Evolutionary conservation across 2,888 invertebrate genomes (phyloP).

Genomic region (Clepsis dumicolana): DNA sequence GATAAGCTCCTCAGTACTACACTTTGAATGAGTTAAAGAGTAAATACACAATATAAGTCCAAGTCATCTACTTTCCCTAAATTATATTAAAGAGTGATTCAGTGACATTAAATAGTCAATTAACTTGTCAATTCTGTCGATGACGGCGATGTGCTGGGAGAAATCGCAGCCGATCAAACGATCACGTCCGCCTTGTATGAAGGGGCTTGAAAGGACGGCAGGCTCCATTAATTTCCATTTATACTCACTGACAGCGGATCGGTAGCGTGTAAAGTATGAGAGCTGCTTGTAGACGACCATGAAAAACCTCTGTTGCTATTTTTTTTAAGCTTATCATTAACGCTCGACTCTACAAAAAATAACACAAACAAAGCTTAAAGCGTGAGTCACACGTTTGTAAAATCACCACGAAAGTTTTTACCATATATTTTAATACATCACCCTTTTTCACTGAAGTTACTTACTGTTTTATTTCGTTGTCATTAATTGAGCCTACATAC

Average conservation of each 20-base stretch:
- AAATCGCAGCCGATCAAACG: conserved; percentile 39
- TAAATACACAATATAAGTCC: background rate
- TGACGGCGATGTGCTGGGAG: conserved; percentile 38
- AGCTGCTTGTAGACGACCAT: conserved; percentile 22
- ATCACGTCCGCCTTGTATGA: conserved; percentile 38
- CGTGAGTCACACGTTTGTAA: background rate
- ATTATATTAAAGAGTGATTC: background rate
- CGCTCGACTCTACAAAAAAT: background rate
- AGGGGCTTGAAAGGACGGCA: conserved; percentile 46
- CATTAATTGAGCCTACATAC: too few relatives aligned
- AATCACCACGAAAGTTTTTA: background rate
- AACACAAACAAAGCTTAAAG: background rate
- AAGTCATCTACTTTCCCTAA: background rate
- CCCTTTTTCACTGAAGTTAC: too few relatives aligned
- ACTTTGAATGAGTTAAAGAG: background rate
- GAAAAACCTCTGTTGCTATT: conserved; percentile 10
- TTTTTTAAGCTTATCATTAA: conserved; percentile 7
- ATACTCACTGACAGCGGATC: conserved; percentile 67
- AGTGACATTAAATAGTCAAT: conserved; percentile 18
- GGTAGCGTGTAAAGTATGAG: conserved; percentile 42
- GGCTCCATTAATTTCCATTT: conserved; percentile 73
- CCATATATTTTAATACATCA: too few relatives aligned
- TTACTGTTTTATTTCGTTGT: too few relatives aligned
- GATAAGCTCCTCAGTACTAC: background rate
- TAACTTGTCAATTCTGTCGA: conserved; percentile 26